Conservation (phyloP, 2,888 invertebrate genomes). For the Rhopalosiphum nymphaeae region DNA sequence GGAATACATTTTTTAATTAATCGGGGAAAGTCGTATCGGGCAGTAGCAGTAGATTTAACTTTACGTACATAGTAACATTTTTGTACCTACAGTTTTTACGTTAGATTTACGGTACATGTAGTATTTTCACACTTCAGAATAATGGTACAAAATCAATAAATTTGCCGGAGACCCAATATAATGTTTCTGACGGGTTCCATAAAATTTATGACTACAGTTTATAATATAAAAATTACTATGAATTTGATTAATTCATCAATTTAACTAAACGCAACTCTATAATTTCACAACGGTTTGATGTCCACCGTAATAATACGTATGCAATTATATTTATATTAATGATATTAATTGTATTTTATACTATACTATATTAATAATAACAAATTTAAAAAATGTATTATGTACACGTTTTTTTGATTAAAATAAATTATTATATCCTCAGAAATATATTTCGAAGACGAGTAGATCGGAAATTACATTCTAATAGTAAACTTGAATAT, state of each 20-base stretch:
- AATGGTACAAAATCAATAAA: neutral
- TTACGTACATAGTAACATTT: neutral
- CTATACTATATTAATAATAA: neutral
- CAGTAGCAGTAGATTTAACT: accelerated
- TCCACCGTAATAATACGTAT: neutral
- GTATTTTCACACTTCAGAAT: neutral
- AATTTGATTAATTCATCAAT: neutral
- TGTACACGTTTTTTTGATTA: neutral
- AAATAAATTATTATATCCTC: neutral
- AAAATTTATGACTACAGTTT: neutral
- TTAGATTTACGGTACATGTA: neutral
- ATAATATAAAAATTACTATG: neutral
- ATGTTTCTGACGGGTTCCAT: neutral
- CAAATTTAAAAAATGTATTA: neutral
- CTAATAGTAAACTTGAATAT: neutral
- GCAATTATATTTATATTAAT: neutral
- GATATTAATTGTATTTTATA: neutral
- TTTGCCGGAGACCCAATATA: neutral
- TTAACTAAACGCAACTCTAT: neutral
- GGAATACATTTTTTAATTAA: neutral
- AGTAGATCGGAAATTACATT: neutral
- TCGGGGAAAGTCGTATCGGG: too few species aligned
- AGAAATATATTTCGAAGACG: neutral
- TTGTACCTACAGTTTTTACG: neutral
- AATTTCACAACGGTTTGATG: neutral